Evolutionary conservation across 2,113 vertebrate species (phyloP).

Genomic region (Meriones unguiculatus): DNA sequence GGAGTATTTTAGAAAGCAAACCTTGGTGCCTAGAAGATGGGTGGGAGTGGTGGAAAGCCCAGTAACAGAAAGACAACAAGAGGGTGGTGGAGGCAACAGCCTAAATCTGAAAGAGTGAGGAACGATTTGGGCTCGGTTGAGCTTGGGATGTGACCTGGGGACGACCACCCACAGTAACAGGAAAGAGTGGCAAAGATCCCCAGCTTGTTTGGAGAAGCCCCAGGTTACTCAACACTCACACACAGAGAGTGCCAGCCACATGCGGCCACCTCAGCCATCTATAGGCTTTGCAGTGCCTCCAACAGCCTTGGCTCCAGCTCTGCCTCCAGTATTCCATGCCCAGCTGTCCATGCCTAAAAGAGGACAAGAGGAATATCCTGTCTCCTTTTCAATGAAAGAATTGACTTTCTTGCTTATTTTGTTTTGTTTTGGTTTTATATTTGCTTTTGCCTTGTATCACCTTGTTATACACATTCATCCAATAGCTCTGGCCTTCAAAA

Average conservation of each 20-base stretch:
- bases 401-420: not conserved
- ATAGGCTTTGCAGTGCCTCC: constrained; percentile 93
- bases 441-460: not conserved
- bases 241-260: constrained; percentile 95
- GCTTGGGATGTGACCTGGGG: not conserved
- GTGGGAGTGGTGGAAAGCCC: too few species aligned
- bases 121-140: not conserved
- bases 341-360: constrained; percentile 94
- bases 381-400: too few species aligned
- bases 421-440: not conserved
- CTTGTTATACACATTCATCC: not conserved
- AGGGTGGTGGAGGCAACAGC: not conserved
- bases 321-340: constrained; percentile 90
- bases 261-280: constrained; percentile 88
- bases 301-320: constrained; percentile 89
- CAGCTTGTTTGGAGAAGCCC: not conserved
- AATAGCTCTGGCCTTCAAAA: too few species aligned
- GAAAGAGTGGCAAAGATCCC: too few species aligned
- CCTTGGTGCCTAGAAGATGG: not conserved
- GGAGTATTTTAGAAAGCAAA: not conserved
- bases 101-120: too few species aligned
- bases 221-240: constrained; percentile 89
- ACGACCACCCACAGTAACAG: not conserved
- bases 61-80: not conserved
- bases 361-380: too few species aligned